phyloP scores from a whole-genome alignment of 1,140 invertebrate genomes.

The Platyscapa corneri region DNA sequence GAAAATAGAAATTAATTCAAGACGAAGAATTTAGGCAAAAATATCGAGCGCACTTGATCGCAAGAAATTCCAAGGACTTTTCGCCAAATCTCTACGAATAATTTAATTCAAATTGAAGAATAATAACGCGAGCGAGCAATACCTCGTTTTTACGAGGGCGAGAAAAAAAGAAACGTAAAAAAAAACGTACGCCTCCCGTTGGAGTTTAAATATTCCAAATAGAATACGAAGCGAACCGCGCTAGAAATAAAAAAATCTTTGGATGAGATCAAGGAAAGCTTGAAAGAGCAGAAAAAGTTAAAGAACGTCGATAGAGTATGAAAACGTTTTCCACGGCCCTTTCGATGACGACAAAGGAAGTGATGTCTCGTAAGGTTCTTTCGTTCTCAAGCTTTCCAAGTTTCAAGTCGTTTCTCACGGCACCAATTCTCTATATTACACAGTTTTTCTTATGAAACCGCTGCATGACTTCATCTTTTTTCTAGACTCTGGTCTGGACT shows the following conservation, averaged over 20 bases:
- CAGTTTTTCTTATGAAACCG: background rate
- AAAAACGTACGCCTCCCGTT: background rate
- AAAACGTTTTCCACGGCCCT: background rate
- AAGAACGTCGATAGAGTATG: background rate
- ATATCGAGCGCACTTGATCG: background rate
- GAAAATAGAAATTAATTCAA: background rate
- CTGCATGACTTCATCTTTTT: background rate
- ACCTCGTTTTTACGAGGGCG: background rate
- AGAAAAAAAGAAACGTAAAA: no score
- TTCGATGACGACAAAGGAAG: background rate
- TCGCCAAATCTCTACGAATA: constrained; percentile 1
- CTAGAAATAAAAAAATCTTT: constrained; percentile 23
- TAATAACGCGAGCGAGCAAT: constrained; percentile 39
- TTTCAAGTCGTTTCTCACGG: background rate
- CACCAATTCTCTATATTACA: background rate
- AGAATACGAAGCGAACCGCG: constrained; percentile 14
- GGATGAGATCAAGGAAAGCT: background rate
- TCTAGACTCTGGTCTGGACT: background rate
- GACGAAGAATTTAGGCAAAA: background rate
- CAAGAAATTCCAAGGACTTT: background rate
- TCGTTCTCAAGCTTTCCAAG: background rate
- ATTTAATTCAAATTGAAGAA: constrained; percentile 52
- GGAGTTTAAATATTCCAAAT: constrained; percentile 49
- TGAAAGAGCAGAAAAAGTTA: background rate
- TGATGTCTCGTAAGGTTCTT: background rate